phyloP scores from a whole-genome alignment of 2,113 vertebrate genomes.

The Hypocryptadius cinnamomeus region DNA sequence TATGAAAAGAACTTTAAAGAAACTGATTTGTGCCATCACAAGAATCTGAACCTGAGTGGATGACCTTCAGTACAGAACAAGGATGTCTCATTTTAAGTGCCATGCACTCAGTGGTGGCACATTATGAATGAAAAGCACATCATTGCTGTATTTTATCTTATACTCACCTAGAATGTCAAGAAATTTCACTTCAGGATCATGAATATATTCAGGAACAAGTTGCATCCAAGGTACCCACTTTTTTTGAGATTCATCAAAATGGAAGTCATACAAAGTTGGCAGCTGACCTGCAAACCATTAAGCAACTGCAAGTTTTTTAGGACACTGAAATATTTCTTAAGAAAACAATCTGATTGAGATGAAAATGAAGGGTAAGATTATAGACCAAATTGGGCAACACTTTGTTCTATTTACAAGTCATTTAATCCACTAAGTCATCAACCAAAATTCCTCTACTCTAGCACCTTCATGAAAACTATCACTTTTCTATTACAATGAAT shows the following conservation, averaged over 20 bases:
- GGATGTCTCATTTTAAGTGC: not conserved
- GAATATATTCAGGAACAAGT: slow-evolving; percentile 82
- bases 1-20: not conserved
- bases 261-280: slow-evolving; percentile 89
- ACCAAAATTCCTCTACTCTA: not conserved
- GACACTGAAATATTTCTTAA: not conserved
- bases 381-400: not conserved
- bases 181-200: slow-evolving; percentile 78
- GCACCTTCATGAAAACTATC: not conserved
- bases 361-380: not conserved
- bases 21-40: not conserved
- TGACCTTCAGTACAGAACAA: not conserved
- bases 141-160: not conserved
- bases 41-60: not conserved
- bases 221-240: slow-evolving; percentile 88
- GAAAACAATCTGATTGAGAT: not conserved
- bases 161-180: slow-evolving; percentile 87
- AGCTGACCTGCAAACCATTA: slow-evolving; percentile 74
- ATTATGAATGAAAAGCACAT: not conserved
- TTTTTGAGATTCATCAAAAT: slow-evolving; percentile 76
- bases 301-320: not conserved
- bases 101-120: not conserved
- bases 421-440: not conserved
- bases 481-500: not conserved
- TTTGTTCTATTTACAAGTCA: not conserved